Conservation (phyloP, 2,888 invertebrate genomes). For the Melanargia galathea region DNA sequence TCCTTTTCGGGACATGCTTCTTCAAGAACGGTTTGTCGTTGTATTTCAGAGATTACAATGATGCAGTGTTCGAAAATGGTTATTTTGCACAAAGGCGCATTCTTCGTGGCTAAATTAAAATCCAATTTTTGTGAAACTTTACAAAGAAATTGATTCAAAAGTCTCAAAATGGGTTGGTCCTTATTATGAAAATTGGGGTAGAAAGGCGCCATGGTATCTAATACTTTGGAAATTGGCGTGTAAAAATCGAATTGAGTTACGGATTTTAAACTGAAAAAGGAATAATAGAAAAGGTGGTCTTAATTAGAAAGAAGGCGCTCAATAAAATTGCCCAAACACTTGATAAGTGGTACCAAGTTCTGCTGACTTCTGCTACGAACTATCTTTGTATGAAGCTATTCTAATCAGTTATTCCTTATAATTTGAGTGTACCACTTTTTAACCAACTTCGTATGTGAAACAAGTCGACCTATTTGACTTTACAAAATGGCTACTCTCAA, state of each 20-base stretch:
- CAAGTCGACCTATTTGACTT: constrained; percentile 29
- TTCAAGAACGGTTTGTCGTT: constrained; percentile 20
- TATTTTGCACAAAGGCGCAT: constrained; percentile 1
- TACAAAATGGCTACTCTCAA: constrained; percentile 17
- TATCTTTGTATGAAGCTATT: not conserved
- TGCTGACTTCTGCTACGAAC: too few relatives aligned
- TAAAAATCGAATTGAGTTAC: too few relatives aligned
- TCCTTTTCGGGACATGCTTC: constrained; percentile 28
- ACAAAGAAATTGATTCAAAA: not conserved
- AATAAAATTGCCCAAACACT: too few relatives aligned
- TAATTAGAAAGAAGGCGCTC: too few relatives aligned
- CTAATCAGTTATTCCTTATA: too few relatives aligned
- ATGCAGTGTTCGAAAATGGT: constrained; percentile 7
- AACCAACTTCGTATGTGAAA: not conserved
- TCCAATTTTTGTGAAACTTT: not conserved
- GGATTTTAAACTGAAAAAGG: too few relatives aligned
- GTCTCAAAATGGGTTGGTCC: not conserved
- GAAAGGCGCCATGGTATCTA: too few relatives aligned
- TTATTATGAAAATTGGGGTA: not conserved
- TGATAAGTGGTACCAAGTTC: too few relatives aligned
- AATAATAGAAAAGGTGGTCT: too few relatives aligned
- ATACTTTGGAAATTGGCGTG: too few relatives aligned
- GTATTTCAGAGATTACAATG: constrained; percentile 16
- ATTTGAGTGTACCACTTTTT: not conserved
- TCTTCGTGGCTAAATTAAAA: not conserved